These are phyloP conservation scores for Muscicapa comitata DNA, from an alignment of 2,797 vertebrate genomes.

Conservation along the genomic window DNA sequence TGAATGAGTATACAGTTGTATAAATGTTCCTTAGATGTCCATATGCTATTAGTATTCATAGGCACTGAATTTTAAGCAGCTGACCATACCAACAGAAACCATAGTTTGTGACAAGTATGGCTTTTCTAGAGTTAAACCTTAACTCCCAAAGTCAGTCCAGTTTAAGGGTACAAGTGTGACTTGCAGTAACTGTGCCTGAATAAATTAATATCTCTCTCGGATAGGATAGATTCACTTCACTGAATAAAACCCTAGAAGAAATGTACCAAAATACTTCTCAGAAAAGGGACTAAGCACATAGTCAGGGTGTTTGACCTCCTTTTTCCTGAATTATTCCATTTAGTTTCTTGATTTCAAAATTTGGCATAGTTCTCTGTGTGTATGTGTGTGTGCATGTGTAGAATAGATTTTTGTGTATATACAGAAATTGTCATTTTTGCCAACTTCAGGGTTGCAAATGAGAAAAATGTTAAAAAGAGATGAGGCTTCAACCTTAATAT, in stretches of 20 bases:
- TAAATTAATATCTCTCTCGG: neutral
- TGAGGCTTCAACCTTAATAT: neutral
- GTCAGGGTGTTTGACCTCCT: neutral
- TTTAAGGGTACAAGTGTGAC: neutral
- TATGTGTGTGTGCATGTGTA: fast-evolving
- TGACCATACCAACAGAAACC: neutral
- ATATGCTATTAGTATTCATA: neutral
- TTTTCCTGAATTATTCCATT: neutral
- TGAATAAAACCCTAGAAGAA: neutral
- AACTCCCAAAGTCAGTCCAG: neutral
- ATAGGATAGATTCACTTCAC: neutral
- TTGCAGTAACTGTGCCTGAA: neutral
- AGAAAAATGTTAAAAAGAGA: neutral
- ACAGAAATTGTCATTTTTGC: neutral
- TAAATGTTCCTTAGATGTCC: neutral
- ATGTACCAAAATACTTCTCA: neutral
- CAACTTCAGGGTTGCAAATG: neutral
- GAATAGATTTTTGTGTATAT: neutral
- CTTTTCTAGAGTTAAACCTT: neutral
- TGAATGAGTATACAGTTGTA: neutral
- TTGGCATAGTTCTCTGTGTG: neutral
- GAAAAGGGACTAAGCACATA: neutral
- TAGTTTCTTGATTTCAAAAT: neutral
- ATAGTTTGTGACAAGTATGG: neutral
- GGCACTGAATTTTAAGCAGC: neutral